A percentile compares a stretch with the other conserved stretches of the same genome.
phyloP scores from a whole-genome alignment of 2,888 invertebrate genomes.

The Caenorhabditis sinica region DNA sequence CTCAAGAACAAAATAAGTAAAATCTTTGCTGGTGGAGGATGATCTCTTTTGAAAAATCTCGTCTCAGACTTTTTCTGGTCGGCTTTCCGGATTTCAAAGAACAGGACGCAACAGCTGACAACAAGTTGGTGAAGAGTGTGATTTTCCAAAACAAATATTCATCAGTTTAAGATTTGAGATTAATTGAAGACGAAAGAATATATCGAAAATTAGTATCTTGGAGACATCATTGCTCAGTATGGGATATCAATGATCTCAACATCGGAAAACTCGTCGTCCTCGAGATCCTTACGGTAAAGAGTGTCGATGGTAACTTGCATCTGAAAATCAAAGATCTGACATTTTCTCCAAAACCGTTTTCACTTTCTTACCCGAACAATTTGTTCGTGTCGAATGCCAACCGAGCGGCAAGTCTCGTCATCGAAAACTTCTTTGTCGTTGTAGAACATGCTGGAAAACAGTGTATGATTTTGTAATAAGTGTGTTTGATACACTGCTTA shows the following conservation, averaged over 20 bases:
- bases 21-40: not conserved
- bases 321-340: constrained; percentile 12
- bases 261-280: constrained; percentile 3
- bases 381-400: constrained; percentile 53
- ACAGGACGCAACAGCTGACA: not conserved
- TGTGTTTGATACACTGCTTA: not conserved
- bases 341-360: not conserved
- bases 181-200: not conserved
- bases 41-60: not conserved
- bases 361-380: constrained; percentile 26
- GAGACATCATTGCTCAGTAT: not conserved
- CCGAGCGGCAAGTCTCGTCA: constrained; percentile 43
- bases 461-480: not conserved
- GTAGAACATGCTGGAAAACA: constrained; percentile 52
- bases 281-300: constrained; percentile 8
- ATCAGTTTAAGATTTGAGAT: not conserved
- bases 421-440: constrained; percentile 50
- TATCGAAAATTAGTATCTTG: not conserved
- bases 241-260: not conserved
- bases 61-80: not conserved
- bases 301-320: constrained; percentile 44
- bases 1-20: not conserved
- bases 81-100: not conserved
- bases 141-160: not conserved
- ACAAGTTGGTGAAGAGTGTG: not conserved